Evolutionary conservation across 2,797 vertebrate genomes (phyloP), one percentile per base, ranked within the genome.

Genomic region (Aythya fuligula): DNA sequence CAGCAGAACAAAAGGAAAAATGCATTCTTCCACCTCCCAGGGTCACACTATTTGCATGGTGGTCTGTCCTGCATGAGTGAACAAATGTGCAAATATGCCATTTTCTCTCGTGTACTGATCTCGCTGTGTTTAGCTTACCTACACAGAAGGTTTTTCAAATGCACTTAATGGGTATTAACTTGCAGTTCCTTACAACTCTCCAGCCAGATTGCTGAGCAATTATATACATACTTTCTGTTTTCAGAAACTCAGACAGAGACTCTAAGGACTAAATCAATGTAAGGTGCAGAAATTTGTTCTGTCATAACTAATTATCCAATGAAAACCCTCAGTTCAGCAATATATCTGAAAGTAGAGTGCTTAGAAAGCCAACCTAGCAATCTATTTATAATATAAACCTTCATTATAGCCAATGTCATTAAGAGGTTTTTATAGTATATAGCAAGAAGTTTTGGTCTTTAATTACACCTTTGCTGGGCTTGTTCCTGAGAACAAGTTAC

Each of bases 241-340:
- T 85, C 85, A 80, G 78, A 93, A 94, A 83, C 53, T 79, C 58
- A 69, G 1, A 67, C 2, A 5, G 36, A 54, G 28, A 75, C 53
- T 90, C 65, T 43, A 95, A 95, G 78, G 82, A 54, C 78, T 93
- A 93, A 94, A 92, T 89, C 78, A 92, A 94, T 32, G 41, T 80
- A 54, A 95, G 82, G 87, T 84, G 79, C 24, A 81, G 85, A 97
- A 95, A 85, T 96, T 91, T 89, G 32, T 83, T 91, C 64, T 85
- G 89, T 85, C 65, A 51, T 72, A 93, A 78, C 51, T 95, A 96
- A 87, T 93, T 96, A 96, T 81, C 87, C 76, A 94, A 91, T 89
- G 79, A 95, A 95, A 94, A 88, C 25, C 80, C 82, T 89, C 66
- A 81, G 51, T 61, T 91, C 82, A 75, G 84, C 75, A 91, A 73